phyloP scores from a whole-genome alignment of 2,888 invertebrate genomes.

The Corbicula japonica region DNA sequence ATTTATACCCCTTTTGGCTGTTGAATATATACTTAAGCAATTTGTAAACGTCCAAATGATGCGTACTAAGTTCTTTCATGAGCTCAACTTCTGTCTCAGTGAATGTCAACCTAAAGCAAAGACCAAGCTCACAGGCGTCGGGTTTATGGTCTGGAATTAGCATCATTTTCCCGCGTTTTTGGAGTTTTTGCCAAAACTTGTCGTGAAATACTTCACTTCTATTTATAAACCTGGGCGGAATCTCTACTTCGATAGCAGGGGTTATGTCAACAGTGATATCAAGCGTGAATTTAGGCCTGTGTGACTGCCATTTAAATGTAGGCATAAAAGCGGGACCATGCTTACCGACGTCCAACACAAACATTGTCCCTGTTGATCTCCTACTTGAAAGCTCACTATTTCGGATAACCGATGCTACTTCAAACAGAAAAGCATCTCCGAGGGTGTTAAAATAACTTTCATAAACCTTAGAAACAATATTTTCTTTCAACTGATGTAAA shows the following conservation, averaged over 20 bases:
- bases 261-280: conserved; percentile 14
- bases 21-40: conserved; percentile 14
- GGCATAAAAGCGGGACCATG: conserved; percentile 25
- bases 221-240: background rate
- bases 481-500: too few species aligned
- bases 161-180: conserved; percentile 1
- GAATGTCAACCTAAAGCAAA: conserved; percentile 4
- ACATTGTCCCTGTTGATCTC: background rate
- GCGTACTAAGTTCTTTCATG: background rate
- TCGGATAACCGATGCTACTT: background rate
- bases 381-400: too few species aligned
- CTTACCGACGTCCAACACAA: background rate
- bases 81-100: conserved; percentile 10
- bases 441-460: conserved; percentile 13
- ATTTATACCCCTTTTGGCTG: background rate
- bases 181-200: background rate
- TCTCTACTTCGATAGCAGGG: background rate
- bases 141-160: background rate
- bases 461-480: too few species aligned
- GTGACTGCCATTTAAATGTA: conserved; percentile 9
- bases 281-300: background rate
- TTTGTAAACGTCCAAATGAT: conserved; percentile 15
- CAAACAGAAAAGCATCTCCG: conserved; percentile 2
- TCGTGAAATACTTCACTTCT: background rate
- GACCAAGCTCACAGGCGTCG: background rate